Percentiles rank a stretch among this genome's conserved stretches.
Conservation (phyloP, 2,113 vertebrate genomes). For the Heterotilapia buettikoferi region DNA sequence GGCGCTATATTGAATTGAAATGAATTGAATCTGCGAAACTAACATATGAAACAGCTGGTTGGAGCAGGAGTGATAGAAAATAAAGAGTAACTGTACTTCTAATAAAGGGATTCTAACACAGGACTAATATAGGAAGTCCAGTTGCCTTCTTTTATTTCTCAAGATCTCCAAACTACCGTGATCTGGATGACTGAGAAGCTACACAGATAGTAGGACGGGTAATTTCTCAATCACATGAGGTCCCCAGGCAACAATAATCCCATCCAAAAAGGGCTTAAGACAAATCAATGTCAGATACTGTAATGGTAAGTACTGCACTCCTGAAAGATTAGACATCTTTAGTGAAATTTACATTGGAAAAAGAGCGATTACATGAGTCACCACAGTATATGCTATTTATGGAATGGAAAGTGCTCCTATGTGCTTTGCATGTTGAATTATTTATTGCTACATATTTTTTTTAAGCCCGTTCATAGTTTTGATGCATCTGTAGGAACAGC, state of each 20-base stretch:
- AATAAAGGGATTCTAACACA: not conserved
- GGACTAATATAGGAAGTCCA: not conserved
- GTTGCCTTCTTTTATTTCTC: not conserved
- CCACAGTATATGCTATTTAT: not conserved
- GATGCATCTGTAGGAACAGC: not conserved
- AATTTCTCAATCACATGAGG: not conserved
- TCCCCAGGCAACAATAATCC: not conserved
- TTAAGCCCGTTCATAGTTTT: not conserved
- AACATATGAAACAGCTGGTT: not conserved
- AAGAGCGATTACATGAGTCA: not conserved
- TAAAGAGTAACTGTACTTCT: not conserved
- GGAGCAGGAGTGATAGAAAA: not conserved
- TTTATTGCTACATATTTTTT: not conserved
- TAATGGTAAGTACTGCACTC: not conserved
- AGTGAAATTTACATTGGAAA: not conserved
- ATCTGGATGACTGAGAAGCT: not conserved
- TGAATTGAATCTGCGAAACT: fast-evolving
- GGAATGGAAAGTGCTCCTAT: not conserved
- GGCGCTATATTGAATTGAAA: not conserved
- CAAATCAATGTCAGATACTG: not conserved
- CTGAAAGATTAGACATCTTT: not conserved
- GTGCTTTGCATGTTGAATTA: not conserved
- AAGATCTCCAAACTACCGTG: fast-evolving
- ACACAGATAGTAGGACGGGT: not conserved
- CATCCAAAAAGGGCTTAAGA: not conserved